Evolutionary conservation across 2,797 vertebrate genomes (phyloP), one percentile per base, ranked within the genome.

Genomic region (Bovichtus variegatus): DNA sequence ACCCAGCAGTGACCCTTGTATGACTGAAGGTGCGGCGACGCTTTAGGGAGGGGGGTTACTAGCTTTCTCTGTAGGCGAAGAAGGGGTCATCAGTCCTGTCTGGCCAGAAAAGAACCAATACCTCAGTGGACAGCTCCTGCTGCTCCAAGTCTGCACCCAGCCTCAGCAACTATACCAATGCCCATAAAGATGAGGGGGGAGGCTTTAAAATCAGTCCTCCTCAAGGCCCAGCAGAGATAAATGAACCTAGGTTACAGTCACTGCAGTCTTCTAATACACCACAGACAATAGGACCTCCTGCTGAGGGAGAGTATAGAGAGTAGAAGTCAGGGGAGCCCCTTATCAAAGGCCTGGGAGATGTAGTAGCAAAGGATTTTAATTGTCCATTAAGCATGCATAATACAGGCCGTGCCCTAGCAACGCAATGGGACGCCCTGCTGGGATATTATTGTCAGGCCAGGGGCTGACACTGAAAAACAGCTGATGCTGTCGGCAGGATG

Each of bases 381-480:
- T 98, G 97, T 98, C 96, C 96, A 97, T 99, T 98, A 98, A 97
- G 96, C 96, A 96, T 97, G 97, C 96, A 97, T 96, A 96, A 97
- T 96, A 96, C 91, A 94, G 95, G 95, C 96, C 90, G 93, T 94
- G 95, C 95, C 97, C 96, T 96, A 95, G 97, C 97, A 97, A 98
- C 97, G 92, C 93, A 88, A 93, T 83, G 91, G 92, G 96, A 92
- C 78, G 40, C 86, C 97, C 96, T 86, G 94, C 96, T 95, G 97
- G 90, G 95, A 94, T 92, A 94, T 95, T 96, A 97, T 98, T 97
- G 96, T 96, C 85, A 78, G 92, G 91, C 92, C 87, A 67, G 91
- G 93, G 92, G 94, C 94, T 89, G 90, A 97, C 94, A 96, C 95
- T 93, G 96, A 96, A 95, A 97, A 99, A 97, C 97, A 98, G 97